A percentile compares a stretch with the other conserved stretches of the same genome.
phyloP scores from a whole-genome alignment of 2,113 vertebrate genomes.

The Perca schrenkii region DNA sequence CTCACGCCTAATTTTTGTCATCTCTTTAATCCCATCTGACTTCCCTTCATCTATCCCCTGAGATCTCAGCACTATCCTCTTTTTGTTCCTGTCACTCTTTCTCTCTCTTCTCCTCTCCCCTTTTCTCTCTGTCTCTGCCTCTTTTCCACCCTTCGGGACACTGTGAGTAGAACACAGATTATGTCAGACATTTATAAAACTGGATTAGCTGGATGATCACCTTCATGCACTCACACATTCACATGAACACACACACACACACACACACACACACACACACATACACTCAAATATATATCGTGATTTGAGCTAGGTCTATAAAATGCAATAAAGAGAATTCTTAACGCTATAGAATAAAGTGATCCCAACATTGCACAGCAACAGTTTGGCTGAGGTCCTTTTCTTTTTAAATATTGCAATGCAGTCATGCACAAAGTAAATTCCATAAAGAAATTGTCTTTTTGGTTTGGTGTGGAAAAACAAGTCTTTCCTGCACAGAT shows the following conservation, averaged over 20 bases:
- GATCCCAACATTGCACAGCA: not conserved
- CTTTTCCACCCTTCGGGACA: conserved; percentile 48
- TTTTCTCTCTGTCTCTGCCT: conserved; percentile 21
- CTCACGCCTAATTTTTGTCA: conserved; percentile 44
- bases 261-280: conserved; percentile 16
- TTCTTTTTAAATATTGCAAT: not conserved
- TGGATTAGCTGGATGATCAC: conserved; percentile 83
- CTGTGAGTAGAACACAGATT: conserved; percentile 78
- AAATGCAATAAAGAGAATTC: not conserved
- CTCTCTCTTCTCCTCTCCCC: not conserved
- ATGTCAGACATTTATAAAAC: conserved; percentile 80
- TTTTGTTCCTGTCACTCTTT: conserved; percentile 5
- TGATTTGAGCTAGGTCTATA: not conserved
- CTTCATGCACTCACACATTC: conserved; percentile 57
- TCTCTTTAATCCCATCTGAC: conserved; percentile 53
- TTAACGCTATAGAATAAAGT: not conserved
- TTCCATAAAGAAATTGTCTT: not conserved
- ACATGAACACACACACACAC: conserved; percentile 24
- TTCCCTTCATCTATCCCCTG: conserved; percentile 41
- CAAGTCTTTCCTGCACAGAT: not conserved
- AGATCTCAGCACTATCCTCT: conserved; percentile 33
- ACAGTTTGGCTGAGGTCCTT: not conserved
- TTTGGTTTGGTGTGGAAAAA: not conserved
- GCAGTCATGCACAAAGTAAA: conserved; percentile 6
- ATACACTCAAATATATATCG: conserved; percentile 18